Conservation (phyloP, 1,140 invertebrate genomes). For the Helicoverpa zea region DNA sequence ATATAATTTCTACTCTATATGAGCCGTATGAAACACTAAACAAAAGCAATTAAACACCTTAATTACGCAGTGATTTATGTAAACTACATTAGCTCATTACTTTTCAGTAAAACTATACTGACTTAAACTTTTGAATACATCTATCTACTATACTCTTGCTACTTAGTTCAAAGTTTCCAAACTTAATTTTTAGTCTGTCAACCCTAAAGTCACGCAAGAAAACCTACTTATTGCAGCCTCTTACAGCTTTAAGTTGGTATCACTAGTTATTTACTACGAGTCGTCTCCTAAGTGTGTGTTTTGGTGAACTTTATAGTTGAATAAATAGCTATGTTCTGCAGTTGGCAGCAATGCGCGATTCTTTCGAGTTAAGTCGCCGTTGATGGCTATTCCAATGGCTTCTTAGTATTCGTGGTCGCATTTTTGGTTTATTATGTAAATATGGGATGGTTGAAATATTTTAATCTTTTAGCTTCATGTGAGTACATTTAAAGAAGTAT, state of each 20-base stretch:
- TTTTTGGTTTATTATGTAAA: background rate
- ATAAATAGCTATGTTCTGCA: conserved; percentile 5
- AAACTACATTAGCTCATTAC: too few relatives aligned
- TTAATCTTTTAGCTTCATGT: background rate
- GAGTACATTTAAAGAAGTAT: too few relatives aligned
- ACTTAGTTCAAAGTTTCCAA: too few relatives aligned
- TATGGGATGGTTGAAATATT: background rate
- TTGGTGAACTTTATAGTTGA: conserved; percentile 2
- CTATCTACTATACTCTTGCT: background rate
- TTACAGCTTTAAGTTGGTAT: conserved; percentile 24
- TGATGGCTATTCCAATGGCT: background rate
- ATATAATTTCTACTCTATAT: too few relatives aligned
- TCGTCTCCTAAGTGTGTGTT: conserved; percentile 20
- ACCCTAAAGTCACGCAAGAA: conserved; percentile 24
- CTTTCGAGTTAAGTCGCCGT: background rate
- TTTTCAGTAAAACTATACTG: too few relatives aligned
- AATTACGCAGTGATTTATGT: too few relatives aligned
- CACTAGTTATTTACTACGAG: conserved; percentile 36
- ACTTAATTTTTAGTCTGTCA: background rate
- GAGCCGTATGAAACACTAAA: too few relatives aligned
- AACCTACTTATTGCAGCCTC: conserved; percentile 42
- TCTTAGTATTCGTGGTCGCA: background rate
- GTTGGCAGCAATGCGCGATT: background rate
- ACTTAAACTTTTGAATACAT: too few relatives aligned
- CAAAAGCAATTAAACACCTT: too few relatives aligned